phyloP scores from a whole-genome alignment of 2,113 vertebrate species.

The Notothenia rossii region DNA sequence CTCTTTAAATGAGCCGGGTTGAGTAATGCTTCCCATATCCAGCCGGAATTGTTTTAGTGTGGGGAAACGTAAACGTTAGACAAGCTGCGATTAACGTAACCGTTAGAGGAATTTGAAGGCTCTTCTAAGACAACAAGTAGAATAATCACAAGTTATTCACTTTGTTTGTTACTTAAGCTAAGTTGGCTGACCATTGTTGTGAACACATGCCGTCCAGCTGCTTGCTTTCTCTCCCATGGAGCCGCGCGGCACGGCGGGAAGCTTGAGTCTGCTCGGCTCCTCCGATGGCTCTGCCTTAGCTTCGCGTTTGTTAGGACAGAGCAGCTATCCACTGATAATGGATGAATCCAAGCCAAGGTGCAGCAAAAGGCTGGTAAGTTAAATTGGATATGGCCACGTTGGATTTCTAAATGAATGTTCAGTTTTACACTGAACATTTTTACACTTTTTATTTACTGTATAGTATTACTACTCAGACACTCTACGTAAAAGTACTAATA shows the following conservation, averaged over 20 bases:
- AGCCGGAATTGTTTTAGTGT: neutral
- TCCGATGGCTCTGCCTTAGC: too few relatives aligned
- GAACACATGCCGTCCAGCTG: neutral
- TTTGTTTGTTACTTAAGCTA: too few relatives aligned
- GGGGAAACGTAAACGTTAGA: neutral
- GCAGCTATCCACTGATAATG: slow-evolving; percentile 33
- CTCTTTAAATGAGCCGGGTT: neutral
- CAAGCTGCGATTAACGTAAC: neutral
- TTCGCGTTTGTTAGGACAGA: neutral
- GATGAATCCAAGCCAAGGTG: slow-evolving; percentile 84
- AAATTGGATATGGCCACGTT: neutral
- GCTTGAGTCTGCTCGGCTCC: too few relatives aligned
- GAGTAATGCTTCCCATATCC: neutral
- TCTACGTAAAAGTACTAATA: too few relatives aligned
- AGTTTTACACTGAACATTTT: too few relatives aligned
- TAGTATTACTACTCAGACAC: too few relatives aligned
- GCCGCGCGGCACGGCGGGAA: neutral
- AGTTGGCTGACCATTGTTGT: neutral
- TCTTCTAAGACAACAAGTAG: neutral
- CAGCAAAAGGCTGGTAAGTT: slow-evolving; percentile 94
- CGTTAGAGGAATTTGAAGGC: neutral
- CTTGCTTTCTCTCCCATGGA: neutral
- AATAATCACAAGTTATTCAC: too few relatives aligned
- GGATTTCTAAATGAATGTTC: too few relatives aligned
- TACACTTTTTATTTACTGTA: neutral